These are phyloP conservation scores for Pelecanoides urinatrix DNA, from an alignment of 2,113 vertebrate genomes.

Conservation along the genomic window DNA sequence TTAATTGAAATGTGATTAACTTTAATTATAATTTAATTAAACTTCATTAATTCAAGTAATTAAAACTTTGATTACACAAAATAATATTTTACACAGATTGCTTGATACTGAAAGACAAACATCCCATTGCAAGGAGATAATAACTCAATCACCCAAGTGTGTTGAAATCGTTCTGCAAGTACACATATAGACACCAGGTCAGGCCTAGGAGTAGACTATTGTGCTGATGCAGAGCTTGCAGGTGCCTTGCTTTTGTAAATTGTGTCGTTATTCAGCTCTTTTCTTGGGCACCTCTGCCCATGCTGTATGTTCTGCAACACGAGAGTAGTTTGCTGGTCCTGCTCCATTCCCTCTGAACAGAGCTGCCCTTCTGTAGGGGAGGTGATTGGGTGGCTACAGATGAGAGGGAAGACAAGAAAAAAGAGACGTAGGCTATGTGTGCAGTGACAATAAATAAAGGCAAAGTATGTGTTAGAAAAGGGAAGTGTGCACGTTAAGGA, in stretches of 20 bases:
- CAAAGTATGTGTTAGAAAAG: not conserved
- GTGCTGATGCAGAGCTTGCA: rapidly evolving
- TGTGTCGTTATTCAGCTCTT: not conserved
- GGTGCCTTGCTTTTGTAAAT: not conserved
- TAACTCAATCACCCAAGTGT: not conserved
- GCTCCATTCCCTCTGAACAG: not conserved
- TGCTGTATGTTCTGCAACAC: not conserved
- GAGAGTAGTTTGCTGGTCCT: not conserved
- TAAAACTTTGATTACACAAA: not conserved
- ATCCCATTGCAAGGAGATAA: not conserved
- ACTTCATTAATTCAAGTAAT: not conserved
- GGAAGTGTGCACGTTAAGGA: rapidly evolving
- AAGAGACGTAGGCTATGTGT: not conserved
- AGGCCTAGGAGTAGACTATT: not conserved
- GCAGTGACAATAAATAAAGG: not conserved
- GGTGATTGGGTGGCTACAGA: rapidly evolving
- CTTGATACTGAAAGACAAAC: not conserved
- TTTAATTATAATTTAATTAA: not conserved
- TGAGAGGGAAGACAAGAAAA: not conserved
- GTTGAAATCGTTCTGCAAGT: not conserved
- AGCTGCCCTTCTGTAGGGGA: not conserved
- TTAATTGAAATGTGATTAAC: not conserved
- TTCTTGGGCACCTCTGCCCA: not conserved
- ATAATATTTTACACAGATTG: not conserved
- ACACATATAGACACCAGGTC: rapidly evolving